Conservation (phyloP, 2,797 vertebrate genomes). For the Gephyroberyx darwinii region DNA sequence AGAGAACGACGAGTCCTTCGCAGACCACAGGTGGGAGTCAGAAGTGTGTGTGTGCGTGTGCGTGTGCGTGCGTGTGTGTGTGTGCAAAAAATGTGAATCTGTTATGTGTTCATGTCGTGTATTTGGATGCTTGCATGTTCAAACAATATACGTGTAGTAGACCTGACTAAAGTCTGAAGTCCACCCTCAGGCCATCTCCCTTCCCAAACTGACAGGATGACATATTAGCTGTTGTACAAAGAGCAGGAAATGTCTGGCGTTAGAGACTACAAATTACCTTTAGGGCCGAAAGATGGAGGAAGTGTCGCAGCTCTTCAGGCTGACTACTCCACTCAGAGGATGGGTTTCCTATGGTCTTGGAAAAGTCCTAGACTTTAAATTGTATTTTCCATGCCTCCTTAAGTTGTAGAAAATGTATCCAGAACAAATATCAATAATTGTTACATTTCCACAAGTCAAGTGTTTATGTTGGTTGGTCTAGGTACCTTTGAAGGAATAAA, state of each 20-base stretch:
- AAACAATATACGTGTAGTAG: conserved; percentile 8
- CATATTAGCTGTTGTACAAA: conserved; percentile 41
- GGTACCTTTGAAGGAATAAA: neutral
- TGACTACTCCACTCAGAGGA: neutral
- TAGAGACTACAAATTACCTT: conserved; percentile 59
- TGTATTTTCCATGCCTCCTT: neutral
- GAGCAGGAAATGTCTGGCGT: conserved; percentile 46
- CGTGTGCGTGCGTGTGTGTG: neutral
- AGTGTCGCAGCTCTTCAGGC: conserved; percentile 26
- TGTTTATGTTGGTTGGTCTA: neutral
- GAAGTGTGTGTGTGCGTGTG: neutral
- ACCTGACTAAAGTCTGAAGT: conserved; percentile 20
- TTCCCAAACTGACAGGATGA: conserved; percentile 59
- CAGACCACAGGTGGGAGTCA: conserved; percentile 92
- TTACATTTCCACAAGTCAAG: neutral
- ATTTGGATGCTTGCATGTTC: too few relatives aligned
- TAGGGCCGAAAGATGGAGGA: conserved; percentile 40
- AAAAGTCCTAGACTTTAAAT: neutral
- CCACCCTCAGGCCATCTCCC: conserved; percentile 22
- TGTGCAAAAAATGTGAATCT: neutral
- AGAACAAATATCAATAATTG: neutral
- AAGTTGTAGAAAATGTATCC: too few relatives aligned
- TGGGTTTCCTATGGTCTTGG: neutral
- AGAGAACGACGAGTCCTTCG: conserved; percentile 95
- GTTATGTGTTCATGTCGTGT: too few relatives aligned